Conservation (phyloP, 2,888 invertebrate species). For the Dicycla oo region DNA sequence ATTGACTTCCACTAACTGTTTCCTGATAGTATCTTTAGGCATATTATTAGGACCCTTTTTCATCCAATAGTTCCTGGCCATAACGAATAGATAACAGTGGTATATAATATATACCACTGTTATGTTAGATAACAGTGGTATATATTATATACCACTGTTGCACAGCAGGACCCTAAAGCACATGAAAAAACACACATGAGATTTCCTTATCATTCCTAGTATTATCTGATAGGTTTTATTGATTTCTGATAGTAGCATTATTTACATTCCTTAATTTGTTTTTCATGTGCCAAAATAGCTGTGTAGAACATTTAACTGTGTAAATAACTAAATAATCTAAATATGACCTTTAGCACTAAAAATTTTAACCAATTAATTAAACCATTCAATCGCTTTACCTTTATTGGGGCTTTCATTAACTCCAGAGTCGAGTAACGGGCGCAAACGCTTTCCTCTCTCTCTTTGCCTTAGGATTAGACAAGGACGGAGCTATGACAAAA, state of each 20-base stretch:
- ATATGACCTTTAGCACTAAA: neutral
- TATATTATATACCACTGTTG: too few relatives aligned
- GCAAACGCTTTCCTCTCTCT: slow-evolving; percentile 67
- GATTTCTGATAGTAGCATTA: slow-evolving; percentile 23
- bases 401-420: slow-evolving; percentile 69
- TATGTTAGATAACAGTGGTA: too few relatives aligned
- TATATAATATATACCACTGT: too few relatives aligned
- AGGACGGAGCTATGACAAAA: slow-evolving; percentile 57
- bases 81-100: too few relatives aligned
- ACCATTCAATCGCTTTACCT: slow-evolving; percentile 57
- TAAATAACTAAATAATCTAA: neutral
- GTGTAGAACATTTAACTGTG: neutral
- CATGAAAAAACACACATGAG: too few relatives aligned
- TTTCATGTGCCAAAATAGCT: neutral
- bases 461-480: slow-evolving; percentile 51
- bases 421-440: slow-evolving; percentile 66
- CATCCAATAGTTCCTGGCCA: too few relatives aligned
- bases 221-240: slow-evolving; percentile 37
- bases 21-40: too few relatives aligned
- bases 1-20: too few relatives aligned
- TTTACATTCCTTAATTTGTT: neutral
- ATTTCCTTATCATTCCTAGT: slow-evolving; percentile 30
- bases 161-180: too few relatives aligned
- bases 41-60: too few relatives aligned
- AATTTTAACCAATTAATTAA: slow-evolving; percentile 41